Conservation (phyloP, 2,888 invertebrate genomes). For the Gerris lacustris region DNA sequence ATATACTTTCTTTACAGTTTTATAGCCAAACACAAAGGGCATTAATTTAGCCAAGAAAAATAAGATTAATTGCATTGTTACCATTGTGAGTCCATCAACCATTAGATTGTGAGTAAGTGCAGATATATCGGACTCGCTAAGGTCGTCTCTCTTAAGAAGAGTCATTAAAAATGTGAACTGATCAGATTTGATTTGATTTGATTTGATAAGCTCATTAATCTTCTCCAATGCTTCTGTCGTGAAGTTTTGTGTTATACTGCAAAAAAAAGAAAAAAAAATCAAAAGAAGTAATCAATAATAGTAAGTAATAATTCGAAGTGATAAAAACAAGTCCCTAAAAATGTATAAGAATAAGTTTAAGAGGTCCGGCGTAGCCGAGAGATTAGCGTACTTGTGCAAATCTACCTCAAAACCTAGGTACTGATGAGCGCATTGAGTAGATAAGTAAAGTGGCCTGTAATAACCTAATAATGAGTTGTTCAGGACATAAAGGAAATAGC, state of each 20-base stretch:
- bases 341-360: not conserved
- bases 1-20: too few species aligned
- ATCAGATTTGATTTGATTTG: constrained; percentile 28
- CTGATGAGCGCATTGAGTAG: too few species aligned
- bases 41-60: too few species aligned
- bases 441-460: too few species aligned
- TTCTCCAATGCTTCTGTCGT: constrained; percentile 20
- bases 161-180: constrained; percentile 39
- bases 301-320: not conserved
- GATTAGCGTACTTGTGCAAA: too few species aligned
- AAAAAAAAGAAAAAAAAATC: not conserved
- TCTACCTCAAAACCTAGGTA: too few species aligned
- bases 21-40: too few species aligned
- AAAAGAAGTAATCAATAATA: not conserved
- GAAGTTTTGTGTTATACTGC: constrained; percentile 19
- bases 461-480: too few species aligned
- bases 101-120: constrained; percentile 42
- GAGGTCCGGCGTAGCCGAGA: too few species aligned
- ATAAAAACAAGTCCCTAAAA: not conserved
- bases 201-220: constrained; percentile 27
- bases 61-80: constrained; percentile 31
- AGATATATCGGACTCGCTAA: constrained; percentile 38
- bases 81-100: constrained; percentile 43
- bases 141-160: constrained; percentile 37
- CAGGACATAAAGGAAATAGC: too few species aligned